phyloP scores from a whole-genome alignment of 2,797 vertebrate species.

The Rhabdophis nuchalis region DNA sequence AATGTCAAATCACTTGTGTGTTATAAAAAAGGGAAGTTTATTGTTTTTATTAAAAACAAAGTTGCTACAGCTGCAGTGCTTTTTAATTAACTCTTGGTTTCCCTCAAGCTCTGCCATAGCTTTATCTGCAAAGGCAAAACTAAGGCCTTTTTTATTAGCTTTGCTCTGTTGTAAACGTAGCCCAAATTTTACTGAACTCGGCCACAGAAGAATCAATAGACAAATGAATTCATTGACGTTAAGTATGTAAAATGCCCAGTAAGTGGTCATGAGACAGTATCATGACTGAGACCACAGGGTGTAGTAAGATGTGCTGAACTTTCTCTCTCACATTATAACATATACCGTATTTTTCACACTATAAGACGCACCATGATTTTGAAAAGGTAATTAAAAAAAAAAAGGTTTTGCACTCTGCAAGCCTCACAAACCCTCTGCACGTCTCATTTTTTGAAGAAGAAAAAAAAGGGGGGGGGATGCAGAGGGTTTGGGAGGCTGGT shows the following conservation, averaged over 20 bases:
- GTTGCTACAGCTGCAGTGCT: constrained; percentile 48
- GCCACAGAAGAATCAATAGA: background rate
- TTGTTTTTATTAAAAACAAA: constrained; percentile 69
- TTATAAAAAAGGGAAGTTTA: constrained; percentile 72
- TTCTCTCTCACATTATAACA: background rate
- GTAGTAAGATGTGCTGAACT: background rate
- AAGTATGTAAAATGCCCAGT: background rate
- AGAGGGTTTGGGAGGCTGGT: too few relatives aligned
- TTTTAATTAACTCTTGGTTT: constrained; percentile 63
- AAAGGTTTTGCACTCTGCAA: too few relatives aligned
- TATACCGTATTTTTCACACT: too few relatives aligned
- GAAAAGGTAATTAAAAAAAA: too few relatives aligned
- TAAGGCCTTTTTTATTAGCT: background rate
- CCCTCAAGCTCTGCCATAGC: background rate
- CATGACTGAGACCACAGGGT: background rate
- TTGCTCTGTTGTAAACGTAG: background rate
- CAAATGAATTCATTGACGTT: background rate
- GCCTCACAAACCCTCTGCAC: too few relatives aligned
- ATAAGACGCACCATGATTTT: too few relatives aligned
- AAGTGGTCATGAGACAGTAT: background rate
- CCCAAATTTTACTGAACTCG: background rate
- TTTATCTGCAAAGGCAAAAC: constrained; percentile 13
- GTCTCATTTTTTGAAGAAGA: too few relatives aligned
- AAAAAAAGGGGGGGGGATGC: too few relatives aligned
- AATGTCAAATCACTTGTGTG: constrained; percentile 73